Base-by-base conservation (phyloP, 2,113 vertebrate species). In the Crypturellus undulatus region DNA sequence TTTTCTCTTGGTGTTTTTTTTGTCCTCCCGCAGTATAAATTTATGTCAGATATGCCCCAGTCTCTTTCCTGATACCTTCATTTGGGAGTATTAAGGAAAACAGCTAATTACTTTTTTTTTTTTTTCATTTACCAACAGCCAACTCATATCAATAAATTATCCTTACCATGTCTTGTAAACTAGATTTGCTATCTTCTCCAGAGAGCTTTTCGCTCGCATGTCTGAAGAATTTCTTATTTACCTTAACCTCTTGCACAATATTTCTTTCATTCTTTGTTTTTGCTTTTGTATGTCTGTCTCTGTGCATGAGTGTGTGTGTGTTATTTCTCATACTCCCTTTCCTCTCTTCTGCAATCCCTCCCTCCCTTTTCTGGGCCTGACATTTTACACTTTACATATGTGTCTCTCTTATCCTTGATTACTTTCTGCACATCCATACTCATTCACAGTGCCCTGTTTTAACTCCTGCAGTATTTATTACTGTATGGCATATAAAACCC, bases 11-110 rank as follows among this genome's bases (percentile, higher is more conserved):
- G 18, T 49, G 26, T 10, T 69, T 73, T 12, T 72, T 79, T 92
- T 63, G 86, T 59, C 42, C 70, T 85, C 58, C 28, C n/a, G 14
- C 40, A 51, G 51, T 26, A 28, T 73, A 92, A 90, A 90, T 93
- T 52, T 82, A 14, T 58, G 34, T 4, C 2, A 36, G 47, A 34
- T 88, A 64, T 92, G 42, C 47, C 40, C 58, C 87, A 67, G 45
- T 70, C 60, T 92, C 76, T 91, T 58, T 94, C 47, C 30, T 88
- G 25, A 36, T 78, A 47, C 52, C 5, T 63, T 94, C 26, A 79
- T 96, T 82, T 72, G 72, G 81, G 87, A 95, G 22, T 88, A 91
- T 86, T 96, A 94, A 90, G 79, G 69, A 92, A 96, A 96, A 94
- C 18, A 89, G 70, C 60, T 77, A 60, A 85, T 91, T 78, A 12